Evolutionary conservation across 2,888 invertebrate species (phyloP), one percentile per base, ranked within the genome.

Genomic region (Dromius quadrimaculatus): DNA sequence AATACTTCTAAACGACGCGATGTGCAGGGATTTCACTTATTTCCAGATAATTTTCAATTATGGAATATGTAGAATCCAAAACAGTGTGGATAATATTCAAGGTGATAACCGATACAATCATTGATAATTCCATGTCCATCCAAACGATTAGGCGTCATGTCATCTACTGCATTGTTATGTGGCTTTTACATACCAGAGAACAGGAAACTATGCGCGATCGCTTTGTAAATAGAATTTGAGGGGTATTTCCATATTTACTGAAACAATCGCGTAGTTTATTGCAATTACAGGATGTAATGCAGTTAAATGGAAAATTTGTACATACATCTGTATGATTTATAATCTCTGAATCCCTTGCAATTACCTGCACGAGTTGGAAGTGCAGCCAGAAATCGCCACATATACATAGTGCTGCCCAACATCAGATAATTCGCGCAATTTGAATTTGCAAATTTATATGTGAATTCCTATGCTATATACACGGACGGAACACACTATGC

Each of bases 221-320:
- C 22, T 50, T 68, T 68, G 38, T 57, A 57, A 68, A 68, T 43
- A 57, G 43, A 68, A 68, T 68, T 47, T 32, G 20, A 57, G 65
- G 54, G 54, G 17, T 54, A 41, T 57, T 66, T 54, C 38, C 57
- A 66, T 66, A 57, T 66, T 54, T 54, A 57, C 28, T 57, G 57
- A 43, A 57, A 57, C 43, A 68, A 68, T 68, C 36, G 17, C 57
- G 19, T 57, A 68, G 38, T 38, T 54, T 50, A 65, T 65, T 50
- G 65, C 50, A 65, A 36, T 50, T 65, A 36, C 50, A 50, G 47
- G 65, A 50, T 65, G 54, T 65, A 64, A 64, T 64, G 64, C 64
- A 64, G 64, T 64, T 64, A 64, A 64, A 64, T 64, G 64, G 64
- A 64, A 64, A 64, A 47, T 64, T 64, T 64, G 47, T 47, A 47